Percentiles rank a stretch among this genome's conserved stretches.
Conservation (phyloP, 2,113 vertebrate species). For the Callaeas wilsoni region DNA sequence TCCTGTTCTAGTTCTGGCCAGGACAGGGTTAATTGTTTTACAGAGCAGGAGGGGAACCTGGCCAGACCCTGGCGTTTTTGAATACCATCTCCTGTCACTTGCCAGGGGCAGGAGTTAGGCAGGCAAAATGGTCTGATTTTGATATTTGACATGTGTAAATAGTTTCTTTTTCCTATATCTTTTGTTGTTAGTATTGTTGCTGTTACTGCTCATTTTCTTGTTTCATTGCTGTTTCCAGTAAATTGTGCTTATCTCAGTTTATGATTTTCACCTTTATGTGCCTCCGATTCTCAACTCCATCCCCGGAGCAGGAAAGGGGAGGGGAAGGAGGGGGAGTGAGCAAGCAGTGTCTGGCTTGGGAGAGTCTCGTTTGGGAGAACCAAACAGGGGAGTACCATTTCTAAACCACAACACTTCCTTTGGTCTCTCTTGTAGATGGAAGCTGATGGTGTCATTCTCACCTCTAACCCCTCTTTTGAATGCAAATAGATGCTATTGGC, state of each 20-base stretch:
- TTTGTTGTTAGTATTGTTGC: neutral
- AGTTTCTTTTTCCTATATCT: neutral
- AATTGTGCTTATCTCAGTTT: neutral
- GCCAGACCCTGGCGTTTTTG: neutral
- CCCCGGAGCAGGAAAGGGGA: neutral
- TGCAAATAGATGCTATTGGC: neutral
- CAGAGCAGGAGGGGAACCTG: accelerated
- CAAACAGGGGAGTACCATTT: neutral
- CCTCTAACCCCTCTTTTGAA: neutral
- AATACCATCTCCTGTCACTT: neutral
- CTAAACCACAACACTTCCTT: neutral
- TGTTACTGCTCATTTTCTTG: neutral
- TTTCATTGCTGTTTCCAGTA: neutral
- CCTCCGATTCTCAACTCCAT: neutral
- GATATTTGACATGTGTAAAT: no score
- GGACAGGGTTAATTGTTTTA: neutral
- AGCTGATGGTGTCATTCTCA: neutral
- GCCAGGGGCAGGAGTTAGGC: neutral
- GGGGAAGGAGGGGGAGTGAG: neutral
- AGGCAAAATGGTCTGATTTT: no score
- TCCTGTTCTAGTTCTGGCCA: neutral
- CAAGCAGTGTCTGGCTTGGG: neutral
- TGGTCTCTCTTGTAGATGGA: neutral
- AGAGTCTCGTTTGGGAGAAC: accelerated
- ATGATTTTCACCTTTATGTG: neutral